phyloP scores from a whole-genome alignment of 2,797 vertebrate genomes.

The Setipinna tenuifilis region DNA sequence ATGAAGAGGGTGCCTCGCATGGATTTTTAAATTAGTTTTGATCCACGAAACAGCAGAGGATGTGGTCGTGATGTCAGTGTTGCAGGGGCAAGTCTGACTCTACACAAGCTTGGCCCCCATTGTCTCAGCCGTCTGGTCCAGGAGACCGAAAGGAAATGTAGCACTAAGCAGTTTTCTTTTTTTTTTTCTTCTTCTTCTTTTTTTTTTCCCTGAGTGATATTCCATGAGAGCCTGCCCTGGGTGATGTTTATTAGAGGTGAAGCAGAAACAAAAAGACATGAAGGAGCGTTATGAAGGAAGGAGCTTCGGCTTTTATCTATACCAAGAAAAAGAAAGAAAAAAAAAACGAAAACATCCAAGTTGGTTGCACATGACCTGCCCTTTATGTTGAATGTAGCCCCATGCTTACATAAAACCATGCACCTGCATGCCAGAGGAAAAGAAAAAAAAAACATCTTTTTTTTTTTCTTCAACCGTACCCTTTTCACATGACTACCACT shows the following conservation, averaged over 20 bases:
- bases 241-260: background rate
- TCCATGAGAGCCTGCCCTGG: slow-evolving; percentile 9
- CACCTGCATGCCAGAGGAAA: slow-evolving; percentile 64
- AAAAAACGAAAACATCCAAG: slow-evolving; percentile 1
- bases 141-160: background rate
- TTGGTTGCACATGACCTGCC: background rate
- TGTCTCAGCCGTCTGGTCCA: background rate
- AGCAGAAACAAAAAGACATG: background rate
- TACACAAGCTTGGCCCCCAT: background rate
- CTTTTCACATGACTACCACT: slow-evolving; percentile 52
- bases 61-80: slow-evolving; percentile 18
- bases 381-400: slow-evolving; percentile 13
- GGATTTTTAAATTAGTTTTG: background rate
- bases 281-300: background rate
- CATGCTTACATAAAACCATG: slow-evolving; percentile 57
- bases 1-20: background rate
- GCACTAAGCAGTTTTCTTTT: background rate
- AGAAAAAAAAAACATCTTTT: slow-evolving; percentile 1
- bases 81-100: background rate
- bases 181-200: too few relatives aligned
- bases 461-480: slow-evolving; percentile 37
- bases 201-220: background rate
- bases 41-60: slow-evolving; percentile 20
- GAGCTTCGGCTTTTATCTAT: background rate
- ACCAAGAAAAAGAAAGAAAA: background rate